phyloP scores from a whole-genome alignment of 1,140 invertebrate species.

The Zaprionus davidi region DNA sequence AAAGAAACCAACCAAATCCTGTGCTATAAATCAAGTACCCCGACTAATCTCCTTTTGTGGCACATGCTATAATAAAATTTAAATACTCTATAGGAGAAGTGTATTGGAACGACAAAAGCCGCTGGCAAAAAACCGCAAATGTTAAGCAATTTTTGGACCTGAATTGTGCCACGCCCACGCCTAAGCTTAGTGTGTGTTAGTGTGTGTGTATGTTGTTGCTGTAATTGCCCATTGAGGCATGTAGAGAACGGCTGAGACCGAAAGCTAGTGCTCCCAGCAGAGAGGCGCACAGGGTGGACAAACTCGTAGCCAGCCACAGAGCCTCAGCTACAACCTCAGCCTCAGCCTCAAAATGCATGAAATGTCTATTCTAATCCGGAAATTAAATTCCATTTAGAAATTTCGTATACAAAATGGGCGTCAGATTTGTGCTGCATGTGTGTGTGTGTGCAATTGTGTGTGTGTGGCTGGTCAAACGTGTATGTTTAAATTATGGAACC shows the following conservation, averaged over 20 bases:
- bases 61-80: constrained; percentile 9
- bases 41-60: background rate
- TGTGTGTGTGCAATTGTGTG: constrained; percentile 1
- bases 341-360: constrained; percentile 60
- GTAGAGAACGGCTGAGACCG: constrained; percentile 28
- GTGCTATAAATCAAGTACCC: background rate
- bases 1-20: background rate
- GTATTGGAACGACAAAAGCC: constrained; percentile 25
- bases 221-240: constrained; percentile 72
- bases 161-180: constrained; percentile 36
- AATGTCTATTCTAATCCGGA: constrained; percentile 81
- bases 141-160: constrained; percentile 45
- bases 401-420: constrained; percentile 69
- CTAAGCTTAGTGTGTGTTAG: constrained; percentile 16
- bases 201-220: constrained; percentile 31
- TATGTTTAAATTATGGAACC: constrained; percentile 47
- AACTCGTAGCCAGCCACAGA: background rate
- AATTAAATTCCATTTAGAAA: constrained; percentile 83
- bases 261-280: constrained; percentile 4
- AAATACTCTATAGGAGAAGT: constrained; percentile 2
- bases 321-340: constrained; percentile 11
- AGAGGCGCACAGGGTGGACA: background rate
- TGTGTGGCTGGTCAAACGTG: constrained; percentile 21
- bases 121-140: constrained; percentile 48
- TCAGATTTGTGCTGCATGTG: constrained; percentile 30